Base-by-base conservation (phyloP, 2,888 invertebrate species). In the Erpobdella octoculata region DNA sequence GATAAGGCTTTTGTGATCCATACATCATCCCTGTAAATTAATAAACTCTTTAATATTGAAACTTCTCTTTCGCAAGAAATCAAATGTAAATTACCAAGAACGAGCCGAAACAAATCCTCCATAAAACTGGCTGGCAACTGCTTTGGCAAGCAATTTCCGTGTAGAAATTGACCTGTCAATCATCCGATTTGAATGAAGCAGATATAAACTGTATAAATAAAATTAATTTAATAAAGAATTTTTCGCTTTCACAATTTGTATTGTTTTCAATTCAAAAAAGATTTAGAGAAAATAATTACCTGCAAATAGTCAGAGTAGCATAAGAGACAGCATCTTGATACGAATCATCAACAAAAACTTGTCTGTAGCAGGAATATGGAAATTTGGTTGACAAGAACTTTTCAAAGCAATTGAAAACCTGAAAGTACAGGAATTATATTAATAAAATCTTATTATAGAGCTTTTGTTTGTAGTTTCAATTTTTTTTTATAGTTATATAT, bases 121-220 rank as follows among this genome's bases (percentile, higher is more conserved):
- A 80, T 98, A 98, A 86, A 97, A 99, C 84, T 98, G 98, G 81
- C 94, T 92, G 0, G 96, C 96, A n/a, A 98, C 89, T 0, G 94
- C 94, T 79, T 91, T 89, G 0, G 96, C 93, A 90, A 97, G 92
- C 0, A 90, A 88, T 76, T 90, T 91, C 53, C 96, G 87, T 0
- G 93, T 91, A 0, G 87, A 84, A 79, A 93, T 92, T 0, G 93
- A 93, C 83, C 95, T 94, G 76, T 85, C 84, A 65, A 85, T 85
- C 33, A 86, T 78, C 70, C 77, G 80, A 46, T 78, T 78, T 38
- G 79, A 82, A 83, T 96, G 94, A 5, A 97, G 86, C 0, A 96
- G 86, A 84, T 93, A 93, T 0, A 92, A 92, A 78, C 91, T 93
- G 80, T 64, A 84, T 78, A 15, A 5, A 28, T 6, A 6, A 53